Conservation (phyloP, 2,113 vertebrate species). For the Centropus bengalensis region DNA sequence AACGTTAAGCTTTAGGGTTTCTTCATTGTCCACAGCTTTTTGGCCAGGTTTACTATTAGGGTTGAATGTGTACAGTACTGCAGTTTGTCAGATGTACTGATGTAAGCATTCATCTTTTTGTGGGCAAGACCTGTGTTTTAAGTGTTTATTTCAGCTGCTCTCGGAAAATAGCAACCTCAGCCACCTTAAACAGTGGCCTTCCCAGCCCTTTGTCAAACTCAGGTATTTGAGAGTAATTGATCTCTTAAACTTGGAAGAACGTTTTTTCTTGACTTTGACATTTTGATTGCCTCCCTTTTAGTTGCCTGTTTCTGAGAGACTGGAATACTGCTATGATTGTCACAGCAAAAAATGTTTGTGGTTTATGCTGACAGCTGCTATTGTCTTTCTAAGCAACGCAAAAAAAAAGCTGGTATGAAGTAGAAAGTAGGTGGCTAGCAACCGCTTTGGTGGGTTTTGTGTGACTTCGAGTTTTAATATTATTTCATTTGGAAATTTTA, state of each 20-base stretch:
- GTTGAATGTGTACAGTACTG: background rate
- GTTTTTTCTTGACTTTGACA: background rate
- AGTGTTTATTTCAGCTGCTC: background rate
- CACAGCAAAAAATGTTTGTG: conserved; percentile 47
- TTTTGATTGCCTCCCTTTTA: conserved; percentile 19
- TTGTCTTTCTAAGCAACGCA: conserved; percentile 43
- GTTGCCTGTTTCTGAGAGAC: background rate
- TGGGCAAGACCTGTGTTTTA: background rate
- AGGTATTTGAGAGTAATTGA: background rate
- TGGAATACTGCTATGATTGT: conserved; percentile 5
- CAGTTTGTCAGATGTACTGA: background rate
- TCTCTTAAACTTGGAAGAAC: background rate
- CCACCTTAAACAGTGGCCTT: background rate
- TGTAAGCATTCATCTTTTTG: background rate
- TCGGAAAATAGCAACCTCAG: background rate
- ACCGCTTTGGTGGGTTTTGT: background rate
- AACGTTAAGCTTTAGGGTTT: background rate
- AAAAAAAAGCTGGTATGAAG: conserved; percentile 36
- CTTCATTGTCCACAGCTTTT: background rate
- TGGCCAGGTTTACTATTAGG: background rate
- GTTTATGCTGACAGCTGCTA: conserved; percentile 53
- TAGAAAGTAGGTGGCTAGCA: background rate
- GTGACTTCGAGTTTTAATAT: conserved; percentile 51
- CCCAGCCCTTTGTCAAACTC: background rate
- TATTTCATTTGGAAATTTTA: conserved; percentile 66